These are phyloP conservation scores for Turdus rufiventris DNA, from an alignment of 2,113 vertebrate species.

Conservation along the genomic window DNA sequence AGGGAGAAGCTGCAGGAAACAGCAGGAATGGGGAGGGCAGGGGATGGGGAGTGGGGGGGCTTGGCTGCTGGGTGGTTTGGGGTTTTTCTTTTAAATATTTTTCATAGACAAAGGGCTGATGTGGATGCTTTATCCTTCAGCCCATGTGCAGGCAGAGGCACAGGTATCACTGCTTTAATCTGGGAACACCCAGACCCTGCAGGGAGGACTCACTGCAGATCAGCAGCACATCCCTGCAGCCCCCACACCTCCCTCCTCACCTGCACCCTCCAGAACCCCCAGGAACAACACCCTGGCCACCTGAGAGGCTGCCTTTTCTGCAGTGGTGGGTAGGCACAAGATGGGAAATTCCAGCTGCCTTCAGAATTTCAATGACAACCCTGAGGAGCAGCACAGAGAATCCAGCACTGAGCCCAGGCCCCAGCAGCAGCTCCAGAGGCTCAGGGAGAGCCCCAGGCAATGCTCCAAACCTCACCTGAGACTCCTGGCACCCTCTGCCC, in stretches of 20 bases:
- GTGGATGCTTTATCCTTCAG: neutral
- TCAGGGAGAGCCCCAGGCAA: rapidly evolving
- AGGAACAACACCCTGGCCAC: neutral
- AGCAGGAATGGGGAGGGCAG: rapidly evolving
- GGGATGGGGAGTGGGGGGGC: neutral
- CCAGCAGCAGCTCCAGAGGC: neutral
- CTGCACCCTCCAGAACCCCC: neutral
- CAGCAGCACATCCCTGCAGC: neutral
- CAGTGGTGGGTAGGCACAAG: rapidly evolving
- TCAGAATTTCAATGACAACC: rapidly evolving
- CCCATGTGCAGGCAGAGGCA: neutral
- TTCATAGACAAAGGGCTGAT: neutral
- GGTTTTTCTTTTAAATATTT: neutral
- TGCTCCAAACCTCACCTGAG: neutral
- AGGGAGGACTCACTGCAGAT: rapidly evolving
- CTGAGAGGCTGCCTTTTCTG: neutral
- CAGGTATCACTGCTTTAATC: neutral
- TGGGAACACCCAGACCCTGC: neutral
- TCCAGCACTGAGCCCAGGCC: rapidly evolving
- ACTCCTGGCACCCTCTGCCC: neutral
- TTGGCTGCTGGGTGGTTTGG: neutral
- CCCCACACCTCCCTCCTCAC: neutral
- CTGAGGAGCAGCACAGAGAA: neutral
- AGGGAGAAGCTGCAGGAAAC: neutral
- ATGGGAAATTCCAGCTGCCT: neutral